Evolutionary conservation across 2,888 invertebrate species (phyloP), one percentile per base, ranked within the genome.

Genomic region (Ectropis crepuscularia): DNA sequence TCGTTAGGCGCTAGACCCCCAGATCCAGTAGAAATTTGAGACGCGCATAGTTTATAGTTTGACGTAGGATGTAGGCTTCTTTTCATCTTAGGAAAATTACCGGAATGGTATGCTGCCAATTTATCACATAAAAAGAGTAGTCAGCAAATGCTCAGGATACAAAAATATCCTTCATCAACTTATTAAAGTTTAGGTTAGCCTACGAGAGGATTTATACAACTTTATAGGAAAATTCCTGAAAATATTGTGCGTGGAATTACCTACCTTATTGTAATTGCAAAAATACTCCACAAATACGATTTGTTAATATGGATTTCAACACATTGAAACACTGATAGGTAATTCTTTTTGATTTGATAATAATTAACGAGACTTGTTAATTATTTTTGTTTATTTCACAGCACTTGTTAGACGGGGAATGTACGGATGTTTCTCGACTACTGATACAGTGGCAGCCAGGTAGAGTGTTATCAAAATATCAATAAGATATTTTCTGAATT

Each of bases 401-500:
- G 10, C 54, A 61, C 61, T 47, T 60, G 45, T 9, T 57, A 53
- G 57, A 55, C 49, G 53, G 46, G 16, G 37, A 38, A 36, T 41
- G 16, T 41, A 43, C 45, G 47, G 50, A 66, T 48, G 50, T 46
- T 55, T 65, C 74, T 61, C 61, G 73, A 73, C 77, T 73, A 86
- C 85, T 86, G 83, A 64, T 73, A 72, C 80, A 77, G 86, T 77
- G 83, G 77, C 81, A 79, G 76, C 76, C 78, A 81, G 79, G 79
- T 80, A 81, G 78, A 77, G 63, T 63, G 78, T 85, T 92, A 92
- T 92, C 91, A 82, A 73, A 85, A 79, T 86, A 83, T 86, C 86
- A 92, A 91, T 90, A 90, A 88, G 89, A 90, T 91, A 90, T 81
- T 82, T 79, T 82, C 79, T 78, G 81, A 79, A 85, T 84, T 80